phyloP scores from a whole-genome alignment of 2,113 vertebrate species.

The Heterotilapia buettikoferi region DNA sequence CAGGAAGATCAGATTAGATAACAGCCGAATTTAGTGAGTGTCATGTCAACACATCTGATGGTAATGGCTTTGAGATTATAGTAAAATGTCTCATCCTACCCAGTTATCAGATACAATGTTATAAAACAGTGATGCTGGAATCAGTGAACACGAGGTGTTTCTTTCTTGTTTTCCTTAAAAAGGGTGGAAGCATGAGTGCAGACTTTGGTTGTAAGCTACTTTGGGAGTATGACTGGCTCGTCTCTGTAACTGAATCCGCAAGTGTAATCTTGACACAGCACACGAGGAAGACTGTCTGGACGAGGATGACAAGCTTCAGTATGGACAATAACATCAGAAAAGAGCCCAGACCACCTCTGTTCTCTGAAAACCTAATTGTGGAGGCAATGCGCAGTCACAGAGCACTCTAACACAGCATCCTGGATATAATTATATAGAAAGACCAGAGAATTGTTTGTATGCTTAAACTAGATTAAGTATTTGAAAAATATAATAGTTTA shows the following conservation, averaged over 20 bases:
- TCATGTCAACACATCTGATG: neutral
- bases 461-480: neutral
- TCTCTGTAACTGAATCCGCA: neutral
- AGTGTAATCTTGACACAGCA: neutral
- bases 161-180: neutral
- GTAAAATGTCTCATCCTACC: neutral
- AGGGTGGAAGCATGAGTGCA: neutral
- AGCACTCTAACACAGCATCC: neutral
- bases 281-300: neutral
- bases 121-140: neutral
- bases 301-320: neutral
- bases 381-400: neutral
- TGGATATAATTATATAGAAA: neutral
- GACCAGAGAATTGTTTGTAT: neutral
- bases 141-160: accelerated
- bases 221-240: neutral
- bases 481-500: neutral
- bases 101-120: neutral
- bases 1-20: neutral
- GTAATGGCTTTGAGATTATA: neutral
- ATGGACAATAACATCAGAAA: neutral
- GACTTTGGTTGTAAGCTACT: neutral
- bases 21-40: neutral
- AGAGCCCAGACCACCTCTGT: neutral
- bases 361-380: neutral